Base-by-base conservation (phyloP, 2,888 invertebrate genomes). In the Parochlus steinenii region DNA sequence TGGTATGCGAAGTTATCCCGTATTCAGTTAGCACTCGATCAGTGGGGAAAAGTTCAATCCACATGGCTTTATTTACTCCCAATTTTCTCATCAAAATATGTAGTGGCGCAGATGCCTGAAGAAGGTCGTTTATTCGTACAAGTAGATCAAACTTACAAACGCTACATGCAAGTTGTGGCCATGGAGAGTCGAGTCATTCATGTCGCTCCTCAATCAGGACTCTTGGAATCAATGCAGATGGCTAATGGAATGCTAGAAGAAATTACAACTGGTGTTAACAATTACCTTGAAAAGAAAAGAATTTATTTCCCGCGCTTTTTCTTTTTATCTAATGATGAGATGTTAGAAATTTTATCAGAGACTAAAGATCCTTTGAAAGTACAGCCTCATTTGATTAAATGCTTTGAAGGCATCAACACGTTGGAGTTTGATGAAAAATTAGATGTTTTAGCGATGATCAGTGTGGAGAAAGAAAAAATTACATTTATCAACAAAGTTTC, bases 261-360 rank as follows among this genome's bases (percentile, higher is more conserved):
- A 41, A 69, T 76, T 31, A 65, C 66, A 39, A 64, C 64, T 40
- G 72, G 73, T 2, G 65, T 77, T 1, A 68, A 67, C 46, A 60
- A 63, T 31, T 78, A 76, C 49, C 56, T 80, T 39, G 71, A 76
- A 47, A 65, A 67, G 49, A 73, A 75, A 45, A 58, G 74, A 39
- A 51, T 71, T 8, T 68, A 61, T 46, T 79, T 79, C 49, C 69
- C 77, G 10, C 69, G 80, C 43, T 74, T 82, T 48, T 80, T 78
- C 56, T 81, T 81, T 47, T 53, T 81, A 36, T 76, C 78, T 2
- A 77, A 81, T 50, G 70, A 72, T 44, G 79, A 80, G 53, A 65
- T 81, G 55, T 55, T 80, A 33, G 71, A 74, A 46, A 72, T 81
- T 42, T 55, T 82, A 16, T 75, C 78, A 2, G 72, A 76, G 53